A percentile compares a stretch with the other conserved stretches of the same genome.
Evolutionary conservation across 2,888 invertebrate genomes (phyloP).

Genomic region (Flabesymbios commensalis): DNA sequence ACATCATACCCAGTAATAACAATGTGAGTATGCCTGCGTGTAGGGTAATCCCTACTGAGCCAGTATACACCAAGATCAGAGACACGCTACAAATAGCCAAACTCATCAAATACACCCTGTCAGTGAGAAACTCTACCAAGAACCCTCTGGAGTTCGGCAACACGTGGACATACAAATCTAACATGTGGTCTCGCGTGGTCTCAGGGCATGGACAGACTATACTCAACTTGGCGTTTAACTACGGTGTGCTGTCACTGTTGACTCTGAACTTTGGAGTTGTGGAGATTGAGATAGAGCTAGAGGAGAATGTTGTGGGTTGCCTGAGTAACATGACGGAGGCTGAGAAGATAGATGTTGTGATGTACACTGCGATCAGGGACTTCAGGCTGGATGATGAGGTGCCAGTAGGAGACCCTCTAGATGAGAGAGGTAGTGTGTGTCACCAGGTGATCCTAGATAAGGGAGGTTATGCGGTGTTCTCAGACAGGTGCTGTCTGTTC

Average conservation of each 20-base stretch:
- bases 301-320: slow-evolving; percentile 36
- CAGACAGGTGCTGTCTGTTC: slow-evolving; percentile 28
- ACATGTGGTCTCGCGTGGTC: slow-evolving; percentile 28
- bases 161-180: slow-evolving; percentile 13
- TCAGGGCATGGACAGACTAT: slow-evolving; percentile 51
- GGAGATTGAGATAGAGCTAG: slow-evolving; percentile 33
- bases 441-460: slow-evolving; percentile 38
- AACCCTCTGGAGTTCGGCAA: slow-evolving; percentile 13
- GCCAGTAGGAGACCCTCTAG: slow-evolving; percentile 10
- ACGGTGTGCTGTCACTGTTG: slow-evolving; percentile 53
- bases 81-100: slow-evolving; percentile 14
- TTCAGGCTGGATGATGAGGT: slow-evolving; percentile 11
- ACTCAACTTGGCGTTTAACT: slow-evolving; percentile 54
- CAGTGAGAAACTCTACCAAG: slow-evolving; percentile 1
- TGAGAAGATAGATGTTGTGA: slow-evolving; percentile 17
- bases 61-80: too few relatives aligned
- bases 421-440: slow-evolving; percentile 39
- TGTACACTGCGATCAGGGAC: slow-evolving; percentile 27
- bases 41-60: too few relatives aligned
- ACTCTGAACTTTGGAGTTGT: slow-evolving; percentile 55
- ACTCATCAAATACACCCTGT: slow-evolving; percentile 19
- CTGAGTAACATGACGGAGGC: slow-evolving; percentile 37
- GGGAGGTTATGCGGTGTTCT: slow-evolving; percentile 23
- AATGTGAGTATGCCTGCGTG: too few relatives aligned
- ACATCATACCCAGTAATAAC: too few relatives aligned